Percentiles rank a stretch among this genome's conserved stretches.
phyloP scores from a whole-genome alignment of 1,140 invertebrate species.

The Caenorhabditis briggsae region DNA sequence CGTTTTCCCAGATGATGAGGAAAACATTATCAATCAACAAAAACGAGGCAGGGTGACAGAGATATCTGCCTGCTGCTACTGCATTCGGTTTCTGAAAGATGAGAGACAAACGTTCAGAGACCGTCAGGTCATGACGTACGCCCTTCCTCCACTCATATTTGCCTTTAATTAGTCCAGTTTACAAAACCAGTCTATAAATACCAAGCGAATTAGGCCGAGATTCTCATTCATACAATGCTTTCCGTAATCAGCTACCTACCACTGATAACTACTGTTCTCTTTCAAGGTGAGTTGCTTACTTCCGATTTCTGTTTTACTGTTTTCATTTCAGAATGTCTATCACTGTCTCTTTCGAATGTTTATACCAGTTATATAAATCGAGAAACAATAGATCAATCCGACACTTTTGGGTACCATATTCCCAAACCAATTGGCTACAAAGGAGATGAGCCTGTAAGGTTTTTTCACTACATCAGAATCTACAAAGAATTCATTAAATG shows the following conservation, averaged over 20 bases:
- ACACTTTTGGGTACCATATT: conserved; percentile 53
- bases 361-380: conserved; percentile 25
- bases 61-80: neutral
- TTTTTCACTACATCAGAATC: neutral
- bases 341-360: conserved; percentile 29
- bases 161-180: conserved; percentile 48
- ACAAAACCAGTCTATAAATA: conserved; percentile 54
- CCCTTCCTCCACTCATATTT: conserved; percentile 40
- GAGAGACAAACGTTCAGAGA: conserved; percentile 51
- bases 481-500: neutral
- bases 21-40: conserved; percentile 34
- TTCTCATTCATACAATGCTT: conserved; percentile 27
- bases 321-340: neutral
- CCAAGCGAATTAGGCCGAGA: conserved; percentile 49
- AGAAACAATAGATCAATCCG: conserved; percentile 32
- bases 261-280: neutral
- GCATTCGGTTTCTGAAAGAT: conserved; percentile 49
- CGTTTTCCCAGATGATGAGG: conserved; percentile 25
- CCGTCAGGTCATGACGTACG: conserved; percentile 52
- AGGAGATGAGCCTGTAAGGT: conserved; percentile 49
- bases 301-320: too few species aligned
- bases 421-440: conserved; percentile 53
- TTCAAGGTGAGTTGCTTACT: neutral
- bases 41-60: conserved; percentile 22
- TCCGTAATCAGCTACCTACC: conserved; percentile 6